These are phyloP conservation scores for Euplagia quadripunctaria DNA, from an alignment of 2,888 invertebrate genomes.

Conservation along the genomic window DNA sequence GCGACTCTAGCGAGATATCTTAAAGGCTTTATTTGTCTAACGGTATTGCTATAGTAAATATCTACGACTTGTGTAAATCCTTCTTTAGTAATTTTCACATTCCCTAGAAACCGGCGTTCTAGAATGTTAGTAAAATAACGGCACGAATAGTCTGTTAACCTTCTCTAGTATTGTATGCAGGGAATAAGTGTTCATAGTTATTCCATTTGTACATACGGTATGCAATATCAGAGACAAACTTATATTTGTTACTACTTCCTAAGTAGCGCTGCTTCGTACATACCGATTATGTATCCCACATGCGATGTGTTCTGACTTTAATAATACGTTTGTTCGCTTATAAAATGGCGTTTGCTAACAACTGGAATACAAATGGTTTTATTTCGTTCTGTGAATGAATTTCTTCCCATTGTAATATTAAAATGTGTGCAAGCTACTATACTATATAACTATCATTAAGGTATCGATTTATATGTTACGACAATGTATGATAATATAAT, in stretches of 20 bases:
- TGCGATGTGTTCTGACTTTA: slow-evolving; percentile 32
- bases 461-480: not conserved
- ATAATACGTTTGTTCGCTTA: slow-evolving; percentile 39
- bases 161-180: slow-evolving; percentile 59
- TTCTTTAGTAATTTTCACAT: slow-evolving; percentile 26
- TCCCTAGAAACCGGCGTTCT: slow-evolving; percentile 54
- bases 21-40: slow-evolving; percentile 5
- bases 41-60: slow-evolving; percentile 7
- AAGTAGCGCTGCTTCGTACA: slow-evolving; percentile 69
- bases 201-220: slow-evolving; percentile 63
- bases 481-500: not conserved
- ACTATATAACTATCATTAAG: not conserved
- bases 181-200: slow-evolving; percentile 74
- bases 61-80: slow-evolving; percentile 13
- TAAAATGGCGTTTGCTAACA: slow-evolving; percentile 40
- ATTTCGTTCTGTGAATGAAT: slow-evolving; percentile 17
- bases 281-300: slow-evolving; percentile 66
- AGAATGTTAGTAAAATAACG: slow-evolving; percentile 69
- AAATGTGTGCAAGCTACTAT: slow-evolving; percentile 2
- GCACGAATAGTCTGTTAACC: slow-evolving; percentile 70
- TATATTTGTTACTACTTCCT: slow-evolving; percentile 65
- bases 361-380: slow-evolving; percentile 34
- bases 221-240: slow-evolving; percentile 46
- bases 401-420: slow-evolving; percentile 10
- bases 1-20: not conserved